These are phyloP conservation scores for Sciurus vulgaris DNA, from an alignment of 2,797 vertebrate genomes.

Conservation along the genomic window DNA sequence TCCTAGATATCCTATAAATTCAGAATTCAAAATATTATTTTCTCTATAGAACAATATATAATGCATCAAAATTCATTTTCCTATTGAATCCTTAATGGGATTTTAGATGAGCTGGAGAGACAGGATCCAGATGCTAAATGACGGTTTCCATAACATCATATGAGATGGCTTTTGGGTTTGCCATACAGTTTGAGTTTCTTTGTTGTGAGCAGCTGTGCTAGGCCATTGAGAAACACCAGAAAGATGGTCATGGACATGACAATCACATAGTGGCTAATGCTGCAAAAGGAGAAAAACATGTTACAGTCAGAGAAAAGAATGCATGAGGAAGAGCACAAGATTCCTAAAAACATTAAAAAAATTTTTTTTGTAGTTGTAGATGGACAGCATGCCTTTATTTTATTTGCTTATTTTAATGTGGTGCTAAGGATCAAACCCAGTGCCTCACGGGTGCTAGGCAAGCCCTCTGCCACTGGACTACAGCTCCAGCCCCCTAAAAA, in stretches of 20 bases:
- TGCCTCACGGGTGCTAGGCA: too few relatives aligned
- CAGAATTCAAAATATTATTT: slow-evolving; percentile 37
- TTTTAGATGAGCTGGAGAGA: slow-evolving; percentile 14
- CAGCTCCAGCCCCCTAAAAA: not conserved
- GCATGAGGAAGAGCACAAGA: not conserved
- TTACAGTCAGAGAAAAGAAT: not conserved
- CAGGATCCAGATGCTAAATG: slow-evolving; percentile 21
- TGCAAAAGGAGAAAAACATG: slow-evolving; percentile 64
- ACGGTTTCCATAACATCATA: slow-evolving; percentile 83
- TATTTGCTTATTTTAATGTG: too few relatives aligned
- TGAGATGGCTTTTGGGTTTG: slow-evolving; percentile 92
- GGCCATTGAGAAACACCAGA: slow-evolving; percentile 95
- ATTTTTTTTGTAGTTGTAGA: too few relatives aligned
- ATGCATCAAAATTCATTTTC: slow-evolving; percentile 28
- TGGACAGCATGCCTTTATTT: too few relatives aligned
- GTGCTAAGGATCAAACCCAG: too few relatives aligned
- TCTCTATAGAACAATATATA: not conserved
- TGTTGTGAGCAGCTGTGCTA: slow-evolving; percentile 94
- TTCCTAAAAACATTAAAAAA: not conserved
- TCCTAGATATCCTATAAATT: not conserved
- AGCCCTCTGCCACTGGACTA: too few relatives aligned
- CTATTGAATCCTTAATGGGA: not conserved
- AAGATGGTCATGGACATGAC: slow-evolving; percentile 99
- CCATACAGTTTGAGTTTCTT: slow-evolving; percentile 88
- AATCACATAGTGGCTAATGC: slow-evolving; percentile 99